Evolutionary conservation across 2,888 invertebrate genomes (phyloP).

Genomic region (Amphiduros pacificus): DNA sequence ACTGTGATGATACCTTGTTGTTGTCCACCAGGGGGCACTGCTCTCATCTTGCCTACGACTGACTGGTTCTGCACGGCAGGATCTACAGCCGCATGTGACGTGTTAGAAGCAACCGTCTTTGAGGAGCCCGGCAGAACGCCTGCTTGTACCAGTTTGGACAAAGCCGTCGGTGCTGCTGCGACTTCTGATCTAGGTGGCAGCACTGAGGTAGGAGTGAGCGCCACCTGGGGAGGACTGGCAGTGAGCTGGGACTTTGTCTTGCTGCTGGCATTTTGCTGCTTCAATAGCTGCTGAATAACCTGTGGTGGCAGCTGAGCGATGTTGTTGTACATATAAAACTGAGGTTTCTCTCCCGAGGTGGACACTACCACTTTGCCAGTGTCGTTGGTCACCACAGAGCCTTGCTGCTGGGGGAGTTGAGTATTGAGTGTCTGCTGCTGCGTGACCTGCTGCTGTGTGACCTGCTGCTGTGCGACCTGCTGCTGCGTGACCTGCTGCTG

Average conservation of each 20-base stretch:
- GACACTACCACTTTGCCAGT: too few species aligned
- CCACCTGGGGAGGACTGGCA: not conserved
- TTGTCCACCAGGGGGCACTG: not conserved
- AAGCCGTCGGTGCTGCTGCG: conserved; percentile 1
- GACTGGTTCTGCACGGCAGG: not conserved
- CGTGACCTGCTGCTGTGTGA: not conserved
- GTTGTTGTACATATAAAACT: conserved; percentile 11
- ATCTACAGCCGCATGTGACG: not conserved
- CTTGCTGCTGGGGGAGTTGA: too few species aligned
- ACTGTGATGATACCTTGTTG: too few species aligned
- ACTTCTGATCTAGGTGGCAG: too few species aligned
- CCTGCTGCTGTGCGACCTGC: too few species aligned
- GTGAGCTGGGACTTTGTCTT: not conserved
- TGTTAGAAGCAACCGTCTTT: not conserved
- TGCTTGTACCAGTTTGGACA: conserved; percentile 11
- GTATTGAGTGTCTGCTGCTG: not conserved
- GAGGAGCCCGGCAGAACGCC: conserved; percentile 11
- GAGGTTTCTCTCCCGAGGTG: too few species aligned
- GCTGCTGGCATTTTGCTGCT: conserved; percentile 37
- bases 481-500: too few species aligned
- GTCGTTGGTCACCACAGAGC: too few species aligned
- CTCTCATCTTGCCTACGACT: not conserved
- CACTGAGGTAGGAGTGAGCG: too few species aligned
- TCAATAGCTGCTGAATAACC: conserved; percentile 44
- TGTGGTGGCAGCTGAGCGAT: conserved; percentile 31